Evolutionary conservation across 1,140 invertebrate species (phyloP).

Genomic region (Caenorhabditis briggsae): DNA sequence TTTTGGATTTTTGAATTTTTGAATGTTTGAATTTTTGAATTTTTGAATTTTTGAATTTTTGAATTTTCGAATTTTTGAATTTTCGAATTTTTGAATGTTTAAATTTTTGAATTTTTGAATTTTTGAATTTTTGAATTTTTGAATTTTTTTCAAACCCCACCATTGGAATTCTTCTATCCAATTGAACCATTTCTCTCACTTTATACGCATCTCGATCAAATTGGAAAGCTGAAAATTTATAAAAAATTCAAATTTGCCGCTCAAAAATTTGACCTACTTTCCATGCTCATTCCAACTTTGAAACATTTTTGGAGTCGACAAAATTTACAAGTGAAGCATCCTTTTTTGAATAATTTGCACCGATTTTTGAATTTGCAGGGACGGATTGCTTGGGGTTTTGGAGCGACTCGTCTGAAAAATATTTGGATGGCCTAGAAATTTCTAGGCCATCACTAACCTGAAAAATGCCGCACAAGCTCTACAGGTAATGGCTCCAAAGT

Average conservation of each 20-base stretch:
- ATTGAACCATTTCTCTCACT: neutral
- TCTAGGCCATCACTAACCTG: neutral
- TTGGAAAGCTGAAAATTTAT: neutral
- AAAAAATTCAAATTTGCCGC: neutral
- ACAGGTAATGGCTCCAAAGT: neutral
- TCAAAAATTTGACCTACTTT: neutral
- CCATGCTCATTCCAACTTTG: neutral
- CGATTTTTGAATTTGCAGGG: neutral
- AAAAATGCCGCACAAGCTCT: neutral
- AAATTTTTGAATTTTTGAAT: too few species aligned
- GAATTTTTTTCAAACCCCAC: neutral
- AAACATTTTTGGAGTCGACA: conserved; percentile 10
- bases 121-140: too few species aligned
- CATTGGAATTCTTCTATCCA: neutral
- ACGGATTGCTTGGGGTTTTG: neutral
- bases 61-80: too few species aligned
- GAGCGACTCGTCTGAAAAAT: neutral
- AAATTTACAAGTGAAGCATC: conserved; percentile 1
- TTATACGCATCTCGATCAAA: neutral
- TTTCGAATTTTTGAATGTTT: too few species aligned
- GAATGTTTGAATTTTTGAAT: too few species aligned
- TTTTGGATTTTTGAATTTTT: too few species aligned
- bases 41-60: too few species aligned
- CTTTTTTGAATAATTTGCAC: neutral
- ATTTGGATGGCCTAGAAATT: too few species aligned